Evolutionary conservation across 1,140 invertebrate species (phyloP), one percentile per base, ranked within the genome.

Genomic region (Alviniconcha marisindica): DNA sequence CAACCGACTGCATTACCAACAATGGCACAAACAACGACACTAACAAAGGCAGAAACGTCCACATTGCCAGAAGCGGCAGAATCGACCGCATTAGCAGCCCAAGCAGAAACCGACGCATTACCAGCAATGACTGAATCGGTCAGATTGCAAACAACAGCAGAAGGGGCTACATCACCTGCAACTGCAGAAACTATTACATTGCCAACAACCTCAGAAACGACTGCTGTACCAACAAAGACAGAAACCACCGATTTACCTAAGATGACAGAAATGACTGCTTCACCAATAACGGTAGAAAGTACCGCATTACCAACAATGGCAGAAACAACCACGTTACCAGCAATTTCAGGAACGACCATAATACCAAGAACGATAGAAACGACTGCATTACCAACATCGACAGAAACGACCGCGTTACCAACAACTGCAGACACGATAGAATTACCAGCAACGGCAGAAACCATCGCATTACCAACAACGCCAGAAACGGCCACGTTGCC

Each of bases 381-480:
- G 33, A 77, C n/a, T n/a, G n/a, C n/a, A n/a, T n/a, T n/a, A n/a
- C n/a, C n/a, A n/a, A n/a, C n/a, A n/a, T n/a, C n/a, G 44, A 48
- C 44, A 48, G 44, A 48, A 77, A 33, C 48, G 24, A 24, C 33
- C 2, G 12, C 42, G 38, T 24, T n/a, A n/a, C n/a, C 63, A 82
- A 15, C 82, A 1, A n/a, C 82, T 28, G 60, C n/a, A 56, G 76
- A 31, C 24, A 31, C 76, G 36, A 48, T 74, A 5, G 56, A 28
- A 60, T 40, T 56, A 73, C 21, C 63, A 82, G 4, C 82, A 1
- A n/a, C 82, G 33, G 60, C n/a, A 56, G 76, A 31, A 44, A 31
- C 76, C 51, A 48, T 74, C 21, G 56, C 15, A 60, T 40, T 56
- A 73, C 21, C 33, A 51, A 40, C 83, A 1, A 60, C 40, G 0